Evolutionary conservation across 2,888 invertebrate genomes (phyloP).

Genomic region (Cynaeus angustus): DNA sequence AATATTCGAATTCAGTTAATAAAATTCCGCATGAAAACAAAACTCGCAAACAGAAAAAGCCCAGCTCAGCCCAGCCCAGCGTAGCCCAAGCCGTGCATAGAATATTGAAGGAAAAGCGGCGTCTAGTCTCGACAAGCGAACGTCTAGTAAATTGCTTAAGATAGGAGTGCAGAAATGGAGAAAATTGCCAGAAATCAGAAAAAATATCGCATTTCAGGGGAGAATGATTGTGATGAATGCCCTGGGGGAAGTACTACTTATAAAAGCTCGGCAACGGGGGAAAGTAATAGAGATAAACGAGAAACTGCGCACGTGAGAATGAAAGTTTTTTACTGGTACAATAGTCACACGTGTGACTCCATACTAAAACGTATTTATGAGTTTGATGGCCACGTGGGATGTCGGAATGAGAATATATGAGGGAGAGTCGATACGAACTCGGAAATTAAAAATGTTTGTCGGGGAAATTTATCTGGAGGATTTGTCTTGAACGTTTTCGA

Average conservation of each 20-base stretch:
- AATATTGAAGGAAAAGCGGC: conserved; percentile 25
- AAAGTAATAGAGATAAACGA: conserved; percentile 62
- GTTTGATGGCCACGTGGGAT: conserved; percentile 34
- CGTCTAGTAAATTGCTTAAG: conserved; percentile 47
- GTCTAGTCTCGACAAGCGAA: conserved; percentile 14
- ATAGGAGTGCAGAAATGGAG: conserved; percentile 50
- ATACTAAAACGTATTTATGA: conserved; percentile 42
- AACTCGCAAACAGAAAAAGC: conserved; percentile 22
- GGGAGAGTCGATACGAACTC: conserved; percentile 8
- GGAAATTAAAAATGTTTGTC: background rate
- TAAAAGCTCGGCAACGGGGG: conserved; percentile 52
- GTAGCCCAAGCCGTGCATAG: conserved; percentile 26
- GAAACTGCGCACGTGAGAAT: conserved; percentile 58
- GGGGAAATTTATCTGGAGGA: conserved; percentile 18
- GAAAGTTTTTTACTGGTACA: conserved; percentile 42
- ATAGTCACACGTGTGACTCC: conserved; percentile 44
- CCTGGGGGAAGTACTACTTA: conserved; percentile 56
- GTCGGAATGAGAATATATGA: conserved; percentile 29
- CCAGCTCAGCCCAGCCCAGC: too few relatives aligned
- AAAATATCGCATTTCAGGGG: conserved; percentile 59
- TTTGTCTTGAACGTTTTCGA: conserved; percentile 32
- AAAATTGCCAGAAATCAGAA: conserved; percentile 59
- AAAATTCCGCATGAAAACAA: conserved; percentile 36
- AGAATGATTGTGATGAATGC: conserved; percentile 63
- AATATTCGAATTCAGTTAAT: conserved; percentile 36